These are phyloP conservation scores for Neogobius melanostomus DNA, from an alignment of 2,113 vertebrate species.

Conservation along the genomic window DNA sequence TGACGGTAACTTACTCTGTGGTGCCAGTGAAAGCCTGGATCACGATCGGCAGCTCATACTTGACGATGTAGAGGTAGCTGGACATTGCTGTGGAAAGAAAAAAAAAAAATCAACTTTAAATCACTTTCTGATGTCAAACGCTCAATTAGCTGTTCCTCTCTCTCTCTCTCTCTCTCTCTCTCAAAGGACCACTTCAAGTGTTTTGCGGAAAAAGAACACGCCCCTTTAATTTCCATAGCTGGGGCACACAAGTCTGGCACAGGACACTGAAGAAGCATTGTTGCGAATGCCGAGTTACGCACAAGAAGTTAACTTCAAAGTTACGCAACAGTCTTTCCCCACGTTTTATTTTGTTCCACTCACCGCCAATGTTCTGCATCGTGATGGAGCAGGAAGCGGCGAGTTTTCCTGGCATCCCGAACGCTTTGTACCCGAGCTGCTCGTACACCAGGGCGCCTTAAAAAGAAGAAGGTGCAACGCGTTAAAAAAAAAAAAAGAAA, in stretches of 20 bases:
- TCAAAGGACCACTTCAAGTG: not conserved
- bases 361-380: conserved; percentile 98
- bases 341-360: not conserved
- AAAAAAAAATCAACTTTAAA: conserved; percentile 39
- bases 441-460: conserved; percentile 92
- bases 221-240: not conserved
- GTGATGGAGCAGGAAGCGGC: conserved; percentile 93
- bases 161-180: not conserved
- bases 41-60: conserved; percentile 97
- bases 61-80: conserved; percentile 99
- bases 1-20: conserved; percentile 75
- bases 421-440: conserved; percentile 93
- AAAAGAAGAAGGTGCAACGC: not conserved
- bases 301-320: conserved; percentile 5
- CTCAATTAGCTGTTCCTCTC: not conserved
- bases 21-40: conserved; percentile 85
- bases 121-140: not conserved
- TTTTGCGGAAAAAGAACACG: not conserved
- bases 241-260: not conserved
- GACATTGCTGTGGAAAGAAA: conserved; percentile 87
- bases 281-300: not conserved
- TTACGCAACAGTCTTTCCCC: conserved; percentile 1
- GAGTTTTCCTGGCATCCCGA: conserved; percentile 91
- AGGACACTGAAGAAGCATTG: conserved; percentile 13
- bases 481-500: not conserved